Conservation (phyloP, 2,797 vertebrate genomes). For the Lithobates pipiens region DNA sequence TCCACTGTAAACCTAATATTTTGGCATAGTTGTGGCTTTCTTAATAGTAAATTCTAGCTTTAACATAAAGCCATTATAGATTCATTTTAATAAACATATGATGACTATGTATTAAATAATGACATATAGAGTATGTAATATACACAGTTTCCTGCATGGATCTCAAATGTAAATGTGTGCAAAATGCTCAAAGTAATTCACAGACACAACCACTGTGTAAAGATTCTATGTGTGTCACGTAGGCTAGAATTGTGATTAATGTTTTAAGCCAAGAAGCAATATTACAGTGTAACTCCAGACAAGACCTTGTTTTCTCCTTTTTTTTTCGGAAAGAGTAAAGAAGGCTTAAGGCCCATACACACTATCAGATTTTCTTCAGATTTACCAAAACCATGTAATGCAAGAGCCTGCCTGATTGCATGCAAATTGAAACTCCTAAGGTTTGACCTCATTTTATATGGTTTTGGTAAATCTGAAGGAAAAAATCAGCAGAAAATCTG, state of each 20-base stretch:
- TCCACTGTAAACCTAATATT: background rate
- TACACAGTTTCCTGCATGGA: constrained; percentile 15
- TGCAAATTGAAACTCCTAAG: no score
- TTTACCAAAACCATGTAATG: no score
- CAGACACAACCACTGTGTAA: constrained; percentile 2
- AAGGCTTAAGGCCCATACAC: no score
- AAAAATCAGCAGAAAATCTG: no score
- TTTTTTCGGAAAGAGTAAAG: background rate
- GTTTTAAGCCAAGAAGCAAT: constrained; percentile 28
- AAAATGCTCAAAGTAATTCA: background rate
- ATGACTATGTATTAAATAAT: background rate
- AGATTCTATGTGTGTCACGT: background rate
- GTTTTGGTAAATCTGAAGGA: no score
- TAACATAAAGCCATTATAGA: background rate
- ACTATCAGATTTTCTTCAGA: no score
- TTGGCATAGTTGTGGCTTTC: constrained; percentile 3
- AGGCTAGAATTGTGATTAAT: constrained; percentile 18
- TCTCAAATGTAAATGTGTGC: background rate
- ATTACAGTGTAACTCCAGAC: no score
- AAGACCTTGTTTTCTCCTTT: no score
- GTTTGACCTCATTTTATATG: no score
- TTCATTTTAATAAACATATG: background rate
- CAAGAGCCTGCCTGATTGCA: no score
- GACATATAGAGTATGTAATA: background rate
- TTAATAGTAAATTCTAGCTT: background rate